Percentiles rank a stretch among this genome's conserved stretches.
Conservation (phyloP, 2,888 invertebrate species). For the Encarsia formosa region DNA sequence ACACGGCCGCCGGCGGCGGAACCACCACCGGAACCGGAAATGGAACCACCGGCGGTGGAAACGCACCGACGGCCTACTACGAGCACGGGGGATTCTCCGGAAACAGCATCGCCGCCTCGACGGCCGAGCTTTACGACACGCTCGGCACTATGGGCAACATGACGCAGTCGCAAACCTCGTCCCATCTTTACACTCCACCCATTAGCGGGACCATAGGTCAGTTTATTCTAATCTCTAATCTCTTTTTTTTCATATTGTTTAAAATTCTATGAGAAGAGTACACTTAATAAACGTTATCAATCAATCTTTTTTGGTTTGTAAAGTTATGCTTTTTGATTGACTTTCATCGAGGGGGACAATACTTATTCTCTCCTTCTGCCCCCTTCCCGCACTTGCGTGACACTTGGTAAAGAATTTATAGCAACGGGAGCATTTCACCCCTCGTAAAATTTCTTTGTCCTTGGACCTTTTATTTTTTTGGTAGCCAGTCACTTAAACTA, state of each 20-base stretch:
- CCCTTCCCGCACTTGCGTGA: too few relatives aligned
- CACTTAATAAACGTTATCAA: too few relatives aligned
- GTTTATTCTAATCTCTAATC: constrained; percentile 30
- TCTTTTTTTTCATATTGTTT: not conserved
- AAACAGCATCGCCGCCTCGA: constrained; percentile 53
- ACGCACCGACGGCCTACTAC: constrained; percentile 45
- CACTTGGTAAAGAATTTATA: too few relatives aligned
- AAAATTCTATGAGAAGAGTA: not conserved
- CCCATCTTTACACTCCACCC: constrained; percentile 74
- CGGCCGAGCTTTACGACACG: constrained; percentile 64
- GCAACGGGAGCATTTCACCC: too few relatives aligned
- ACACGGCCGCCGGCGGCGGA: constrained; percentile 54
- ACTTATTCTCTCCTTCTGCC: too few relatives aligned
- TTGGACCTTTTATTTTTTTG: too few relatives aligned
- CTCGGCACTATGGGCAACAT: constrained; percentile 69
- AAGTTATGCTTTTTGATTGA: too few relatives aligned
- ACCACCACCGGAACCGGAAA: constrained; percentile 47
- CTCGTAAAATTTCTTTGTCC: too few relatives aligned
- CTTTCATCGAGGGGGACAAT: too few relatives aligned
- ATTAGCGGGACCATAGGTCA: constrained; percentile 67
- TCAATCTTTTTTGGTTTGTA: too few relatives aligned
- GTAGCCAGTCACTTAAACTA: too few relatives aligned
- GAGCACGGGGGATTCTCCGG: constrained; percentile 51
- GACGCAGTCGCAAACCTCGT: constrained; percentile 68
- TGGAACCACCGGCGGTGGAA: constrained; percentile 53